Percentiles rank a stretch among this genome's conserved stretches.
Evolutionary conservation across 2,113 vertebrate species (phyloP).

Genomic region (Podocnemis expansa): DNA sequence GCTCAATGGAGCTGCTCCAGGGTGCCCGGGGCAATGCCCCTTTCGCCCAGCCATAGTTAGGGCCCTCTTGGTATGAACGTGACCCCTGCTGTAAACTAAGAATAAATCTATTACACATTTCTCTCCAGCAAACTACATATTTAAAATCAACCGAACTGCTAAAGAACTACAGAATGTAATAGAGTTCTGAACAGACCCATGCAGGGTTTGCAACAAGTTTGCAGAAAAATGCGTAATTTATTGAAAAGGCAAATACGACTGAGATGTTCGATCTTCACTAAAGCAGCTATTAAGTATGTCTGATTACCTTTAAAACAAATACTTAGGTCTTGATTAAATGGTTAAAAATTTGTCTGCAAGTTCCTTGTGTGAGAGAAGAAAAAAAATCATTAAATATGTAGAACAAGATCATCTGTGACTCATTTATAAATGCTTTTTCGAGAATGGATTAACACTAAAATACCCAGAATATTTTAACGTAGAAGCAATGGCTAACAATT

Average conservation of each 20-base stretch:
- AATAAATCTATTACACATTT: background rate
- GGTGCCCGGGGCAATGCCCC: no score
- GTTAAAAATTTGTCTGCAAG: background rate
- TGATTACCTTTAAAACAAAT: conserved; percentile 42
- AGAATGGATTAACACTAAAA: background rate
- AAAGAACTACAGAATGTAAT: background rate
- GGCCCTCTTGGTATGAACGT: no score
- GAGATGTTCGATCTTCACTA: background rate
- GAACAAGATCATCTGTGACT: background rate
- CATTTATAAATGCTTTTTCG: background rate
- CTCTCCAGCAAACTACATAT: background rate
- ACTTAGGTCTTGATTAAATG: conserved; percentile 36
- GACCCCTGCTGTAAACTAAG: background rate
- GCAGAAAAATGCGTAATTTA: background rate
- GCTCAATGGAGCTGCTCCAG: no score
- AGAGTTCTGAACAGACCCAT: background rate
- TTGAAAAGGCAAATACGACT: background rate
- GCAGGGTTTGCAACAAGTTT: background rate
- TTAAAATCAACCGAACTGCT: background rate
- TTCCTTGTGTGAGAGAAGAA: background rate
- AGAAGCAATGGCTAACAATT: background rate
- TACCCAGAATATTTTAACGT: background rate
- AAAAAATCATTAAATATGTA: background rate
- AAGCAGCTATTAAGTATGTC: conserved; percentile 14
- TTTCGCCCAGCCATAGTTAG: no score